A percentile compares a stretch with the other conserved stretches of the same genome.
Conservation (phyloP, 92 coral and sea anemone species). For the Porites divaricata region DNA sequence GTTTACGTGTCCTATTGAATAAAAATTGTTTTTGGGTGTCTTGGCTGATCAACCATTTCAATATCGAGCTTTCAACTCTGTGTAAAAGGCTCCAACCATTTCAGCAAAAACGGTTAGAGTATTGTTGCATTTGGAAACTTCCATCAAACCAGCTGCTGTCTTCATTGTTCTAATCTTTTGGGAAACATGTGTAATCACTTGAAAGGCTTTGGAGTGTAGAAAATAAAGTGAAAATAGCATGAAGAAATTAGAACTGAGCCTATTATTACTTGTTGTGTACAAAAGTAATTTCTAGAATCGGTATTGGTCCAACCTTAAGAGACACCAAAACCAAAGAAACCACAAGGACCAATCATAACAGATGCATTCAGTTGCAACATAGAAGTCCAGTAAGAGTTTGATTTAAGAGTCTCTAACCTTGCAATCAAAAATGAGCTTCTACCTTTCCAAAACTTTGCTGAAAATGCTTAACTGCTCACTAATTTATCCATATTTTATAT, state of each 20-base stretch:
- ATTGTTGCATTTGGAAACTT: not conserved
- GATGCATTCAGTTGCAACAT: constrained; percentile 9
- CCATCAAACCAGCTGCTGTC: not conserved
- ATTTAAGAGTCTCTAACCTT: not conserved
- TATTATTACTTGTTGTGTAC: not conserved
- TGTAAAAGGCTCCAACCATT: not conserved
- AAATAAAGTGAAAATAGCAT: not conserved
- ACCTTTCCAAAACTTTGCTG: constrained; percentile 12
- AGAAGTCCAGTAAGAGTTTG: not conserved
- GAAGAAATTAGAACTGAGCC: not conserved
- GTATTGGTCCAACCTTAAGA: not conserved
- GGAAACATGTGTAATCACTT: not conserved
- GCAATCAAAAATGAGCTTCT: not conserved
- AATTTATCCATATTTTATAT: not conserved
- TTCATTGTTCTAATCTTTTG: not conserved
- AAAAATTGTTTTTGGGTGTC: constrained; percentile 4
- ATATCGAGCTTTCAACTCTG: not conserved
- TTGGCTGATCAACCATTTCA: not conserved
- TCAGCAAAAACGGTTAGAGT: constrained; percentile 9
- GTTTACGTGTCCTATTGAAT: no score
- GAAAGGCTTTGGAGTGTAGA: constrained; percentile 9
- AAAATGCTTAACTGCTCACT: not conserved
- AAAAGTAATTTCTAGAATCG: not conserved
- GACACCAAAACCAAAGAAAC: not conserved
- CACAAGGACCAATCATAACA: not conserved